These are phyloP conservation scores for Leuciscus waleckii DNA, from an alignment of 2,797 vertebrate species.

Conservation along the genomic window DNA sequence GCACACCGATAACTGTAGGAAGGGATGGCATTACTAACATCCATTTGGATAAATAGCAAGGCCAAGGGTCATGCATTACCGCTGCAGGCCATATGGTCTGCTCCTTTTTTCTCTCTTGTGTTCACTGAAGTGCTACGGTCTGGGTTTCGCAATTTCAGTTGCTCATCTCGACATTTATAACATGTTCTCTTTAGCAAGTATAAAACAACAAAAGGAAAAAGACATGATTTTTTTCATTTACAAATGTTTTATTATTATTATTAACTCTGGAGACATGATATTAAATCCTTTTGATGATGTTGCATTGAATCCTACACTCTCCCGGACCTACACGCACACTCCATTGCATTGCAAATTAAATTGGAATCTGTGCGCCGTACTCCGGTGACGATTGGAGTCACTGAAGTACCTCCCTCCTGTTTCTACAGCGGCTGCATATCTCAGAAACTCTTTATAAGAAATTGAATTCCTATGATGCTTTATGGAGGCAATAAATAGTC, in stretches of 20 bases:
- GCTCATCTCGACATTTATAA: conserved; percentile 8
- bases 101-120: conserved; percentile 58
- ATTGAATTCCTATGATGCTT: conserved; percentile 69
- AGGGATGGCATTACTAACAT: conserved; percentile 26
- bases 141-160: conserved; percentile 67
- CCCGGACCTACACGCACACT: conserved; percentile 50
- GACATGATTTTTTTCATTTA: conserved; percentile 61
- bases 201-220: conserved; percentile 40
- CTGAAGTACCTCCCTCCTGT: conserved; percentile 67
- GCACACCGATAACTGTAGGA: conserved; percentile 23
- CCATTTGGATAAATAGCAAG: conserved; percentile 44
- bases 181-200: conserved; percentile 46
- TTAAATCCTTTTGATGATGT: conserved; percentile 71
- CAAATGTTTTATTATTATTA: conserved; percentile 33
- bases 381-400: conserved; percentile 66
- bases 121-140: conserved; percentile 65
- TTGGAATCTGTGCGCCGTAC: conserved; percentile 46
- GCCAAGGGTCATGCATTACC: conserved; percentile 67
- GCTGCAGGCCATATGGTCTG: conserved; percentile 49
- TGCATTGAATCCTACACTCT: conserved; percentile 68
- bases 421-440: conserved; percentile 60
- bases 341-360: conserved; percentile 55
- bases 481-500: conserved; percentile 67
- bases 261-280: conserved; percentile 68
- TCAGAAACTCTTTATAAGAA: conserved; percentile 67